Evolutionary conservation across 2,888 invertebrate genomes (phyloP).

Genomic region (Cristatella mucedo): DNA sequence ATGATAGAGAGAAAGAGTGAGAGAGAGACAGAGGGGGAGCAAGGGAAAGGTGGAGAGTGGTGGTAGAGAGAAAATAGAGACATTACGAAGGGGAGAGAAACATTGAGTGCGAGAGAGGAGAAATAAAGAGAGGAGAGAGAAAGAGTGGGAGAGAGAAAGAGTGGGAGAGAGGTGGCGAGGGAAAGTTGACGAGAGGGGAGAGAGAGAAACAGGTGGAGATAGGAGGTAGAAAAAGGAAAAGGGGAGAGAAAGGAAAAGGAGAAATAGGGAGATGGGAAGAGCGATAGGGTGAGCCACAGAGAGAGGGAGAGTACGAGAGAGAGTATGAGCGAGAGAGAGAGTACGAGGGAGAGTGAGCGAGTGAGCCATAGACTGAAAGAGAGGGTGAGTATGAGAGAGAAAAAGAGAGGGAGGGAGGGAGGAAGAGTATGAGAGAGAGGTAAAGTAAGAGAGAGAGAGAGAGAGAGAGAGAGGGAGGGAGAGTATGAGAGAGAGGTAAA

Average conservation of each 20-base stretch:
- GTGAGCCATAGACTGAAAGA: neutral
- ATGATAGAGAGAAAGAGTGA: neutral
- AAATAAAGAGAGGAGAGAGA: neutral
- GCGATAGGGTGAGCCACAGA: neutral
- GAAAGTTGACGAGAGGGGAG: neutral
- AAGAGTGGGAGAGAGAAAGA: neutral
- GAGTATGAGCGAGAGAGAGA: neutral
- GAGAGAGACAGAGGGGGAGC: neutral
- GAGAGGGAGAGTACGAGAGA: neutral
- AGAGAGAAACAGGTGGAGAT: neutral
- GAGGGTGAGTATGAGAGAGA: neutral
- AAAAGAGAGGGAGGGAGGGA: neutral
- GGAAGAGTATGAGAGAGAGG: neutral
- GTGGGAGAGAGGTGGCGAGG: neutral
- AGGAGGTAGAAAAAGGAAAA: neutral
- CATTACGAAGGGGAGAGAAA: neutral
- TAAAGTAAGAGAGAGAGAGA: neutral
- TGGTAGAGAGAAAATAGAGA: neutral
- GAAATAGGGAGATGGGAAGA: neutral
- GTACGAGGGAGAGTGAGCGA: neutral
- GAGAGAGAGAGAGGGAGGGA: constrained; percentile 1
- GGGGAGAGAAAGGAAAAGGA: constrained; percentile 4
- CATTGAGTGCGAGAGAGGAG: neutral
- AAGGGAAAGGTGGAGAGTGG: constrained; percentile 1
- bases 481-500: neutral